Evolutionary conservation across 2,888 invertebrate genomes (phyloP), one percentile per base, ranked within the genome.

Genomic region (Sisyra terminalis): DNA sequence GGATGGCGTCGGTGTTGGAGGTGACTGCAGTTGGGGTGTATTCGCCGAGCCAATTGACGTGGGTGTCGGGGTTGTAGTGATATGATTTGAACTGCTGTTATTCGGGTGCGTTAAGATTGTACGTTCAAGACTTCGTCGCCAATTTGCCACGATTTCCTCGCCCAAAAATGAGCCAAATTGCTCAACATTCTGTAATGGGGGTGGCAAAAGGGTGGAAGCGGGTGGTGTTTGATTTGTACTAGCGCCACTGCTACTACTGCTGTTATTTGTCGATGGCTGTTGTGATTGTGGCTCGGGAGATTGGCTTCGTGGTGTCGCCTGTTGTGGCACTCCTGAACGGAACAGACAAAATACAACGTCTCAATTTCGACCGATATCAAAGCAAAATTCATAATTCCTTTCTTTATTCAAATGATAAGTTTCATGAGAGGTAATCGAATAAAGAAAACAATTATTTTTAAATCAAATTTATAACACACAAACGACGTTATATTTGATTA

Each of bases 91-190:
- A 24, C 24, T 24, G 24, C 24, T 24, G 24, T 24, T 24, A 24
- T 24, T 24, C 24, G 24, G 24, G 24, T 24, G 24, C 44, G 42
- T 16, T 46, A 58, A 53, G 57, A 57, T 55, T 51, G 61, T 56
- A 51, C 67, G 60, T 58, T 79, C 78, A 57, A 79, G 68, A 54
- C 75, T 75, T 53, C 78, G 74, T 57, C 81, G 73, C 78, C 81
- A 81, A 60, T 78, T 76, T 54, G 75, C 76, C 61, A 85, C 85
- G 61, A 86, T 78, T 63, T 85, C 84, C 62, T 84, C 82, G 62
- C 86, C 86, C 59, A 84, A 69, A 58, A 77, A 67, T 50, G 76
- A 73, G 65, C 80, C 81, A 68, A 79, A 78, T 53, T 72, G 69
- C 58, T 77, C 77, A 54, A 77, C 75, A 63, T 73, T 76, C 59